A percentile compares a stretch with the other conserved stretches of the same genome.
These are phyloP conservation scores for Diarsia brunnea DNA, from an alignment of 2,888 invertebrate genomes.

Conservation along the genomic window DNA sequence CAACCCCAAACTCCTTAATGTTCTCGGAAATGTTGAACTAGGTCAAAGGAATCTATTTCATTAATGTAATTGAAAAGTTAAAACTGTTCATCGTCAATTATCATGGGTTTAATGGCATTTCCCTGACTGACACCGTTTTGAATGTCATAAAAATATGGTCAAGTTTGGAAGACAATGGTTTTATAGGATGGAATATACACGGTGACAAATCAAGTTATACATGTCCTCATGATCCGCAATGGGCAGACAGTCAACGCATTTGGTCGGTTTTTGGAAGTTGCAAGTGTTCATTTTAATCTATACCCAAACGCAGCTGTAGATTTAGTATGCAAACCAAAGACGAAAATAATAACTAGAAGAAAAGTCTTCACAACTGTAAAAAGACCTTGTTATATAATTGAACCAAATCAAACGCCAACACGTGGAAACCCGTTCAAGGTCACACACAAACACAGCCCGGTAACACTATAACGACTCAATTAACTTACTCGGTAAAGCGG, in stretches of 20 bases:
- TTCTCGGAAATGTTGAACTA: slow-evolving; percentile 35
- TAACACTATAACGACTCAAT: slow-evolving; percentile 57
- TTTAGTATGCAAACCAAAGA: neutral
- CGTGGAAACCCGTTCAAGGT: slow-evolving; percentile 26
- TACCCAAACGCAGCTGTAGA: neutral
- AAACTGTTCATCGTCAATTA: slow-evolving; percentile 41
- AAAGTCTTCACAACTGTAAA: neutral
- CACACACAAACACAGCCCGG: slow-evolving; percentile 22
- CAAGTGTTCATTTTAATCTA: no score
- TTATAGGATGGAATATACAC: no score
- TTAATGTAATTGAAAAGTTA: slow-evolving; percentile 65
- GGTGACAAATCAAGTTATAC: no score
- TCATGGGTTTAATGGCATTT: slow-evolving; percentile 33
- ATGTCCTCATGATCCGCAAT: no score
- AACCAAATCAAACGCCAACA: neutral
- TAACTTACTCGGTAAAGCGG: slow-evolving; percentile 58
- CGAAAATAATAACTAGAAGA: no score
- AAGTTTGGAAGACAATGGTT: slow-evolving; percentile 5
- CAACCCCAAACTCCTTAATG: neutral
- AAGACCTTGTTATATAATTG: neutral
- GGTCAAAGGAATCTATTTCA: slow-evolving; percentile 59
- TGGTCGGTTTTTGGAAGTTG: no score
- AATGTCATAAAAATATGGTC: slow-evolving; percentile 11
- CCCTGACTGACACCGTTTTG: slow-evolving; percentile 12
- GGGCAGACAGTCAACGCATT: no score